Conservation (phyloP, 1,140 invertebrate genomes). For the Sitophilus oryzae region DNA sequence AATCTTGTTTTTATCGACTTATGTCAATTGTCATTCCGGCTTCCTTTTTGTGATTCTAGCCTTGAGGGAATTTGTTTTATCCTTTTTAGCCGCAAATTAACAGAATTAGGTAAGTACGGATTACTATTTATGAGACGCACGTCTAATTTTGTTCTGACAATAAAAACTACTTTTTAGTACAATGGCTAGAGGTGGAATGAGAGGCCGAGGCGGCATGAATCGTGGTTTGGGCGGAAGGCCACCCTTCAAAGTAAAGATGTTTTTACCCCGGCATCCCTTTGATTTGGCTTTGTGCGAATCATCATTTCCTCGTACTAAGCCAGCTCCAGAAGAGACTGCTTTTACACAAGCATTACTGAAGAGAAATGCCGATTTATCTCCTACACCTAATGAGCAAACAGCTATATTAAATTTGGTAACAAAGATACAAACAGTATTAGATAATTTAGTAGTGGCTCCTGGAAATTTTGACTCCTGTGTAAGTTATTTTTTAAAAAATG, state of each 20-base stretch:
- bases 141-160: too few species aligned
- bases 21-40: too few species aligned
- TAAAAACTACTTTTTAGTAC: slow-evolving; percentile 2
- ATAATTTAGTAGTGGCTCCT: slow-evolving; percentile 88
- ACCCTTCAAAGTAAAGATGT: slow-evolving; percentile 59
- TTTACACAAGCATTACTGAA: slow-evolving; percentile 87
- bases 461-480: slow-evolving; percentile 93
- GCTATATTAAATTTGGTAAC: slow-evolving; percentile 88
- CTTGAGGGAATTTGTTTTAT: too few species aligned
- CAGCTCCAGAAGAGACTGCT: slow-evolving; percentile 71
- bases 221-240: slow-evolving; percentile 62
- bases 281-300: slow-evolving; percentile 83
- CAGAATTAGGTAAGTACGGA: too few species aligned
- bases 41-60: too few species aligned
- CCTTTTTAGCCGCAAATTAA: too few species aligned
- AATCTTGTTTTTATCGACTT: too few species aligned
- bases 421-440: slow-evolving; percentile 86
- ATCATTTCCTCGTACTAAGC: slow-evolving; percentile 80
- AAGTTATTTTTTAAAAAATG: slow-evolving; percentile 48
- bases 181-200: slow-evolving; percentile 54
- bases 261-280: slow-evolving; percentile 82
- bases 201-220: slow-evolving; percentile 60
- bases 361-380: slow-evolving; percentile 83
- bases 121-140: too few species aligned
- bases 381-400: slow-evolving; percentile 82